Evolutionary conservation across 2,797 vertebrate genomes (phyloP).

Genomic region (Bradypodion ventrale): DNA sequence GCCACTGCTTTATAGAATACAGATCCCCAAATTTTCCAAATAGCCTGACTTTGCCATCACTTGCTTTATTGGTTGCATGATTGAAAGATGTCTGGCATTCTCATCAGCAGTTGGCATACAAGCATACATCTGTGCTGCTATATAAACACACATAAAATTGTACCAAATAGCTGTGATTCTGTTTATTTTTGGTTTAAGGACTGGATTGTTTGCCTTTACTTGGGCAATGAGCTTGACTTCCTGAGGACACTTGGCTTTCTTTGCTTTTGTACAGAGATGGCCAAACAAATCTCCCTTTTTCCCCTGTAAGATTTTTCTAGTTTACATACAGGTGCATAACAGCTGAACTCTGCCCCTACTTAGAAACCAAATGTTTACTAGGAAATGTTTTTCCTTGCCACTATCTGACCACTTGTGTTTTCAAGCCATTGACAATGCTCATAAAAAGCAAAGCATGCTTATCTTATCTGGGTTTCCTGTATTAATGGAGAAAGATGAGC

Average conservation of each 20-base stretch:
- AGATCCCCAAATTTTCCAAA: not conserved
- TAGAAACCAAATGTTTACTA: slow-evolving; percentile 34
- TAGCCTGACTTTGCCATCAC: not conserved
- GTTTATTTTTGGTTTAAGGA: not conserved
- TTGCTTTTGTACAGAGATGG: not conserved
- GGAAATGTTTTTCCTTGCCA: slow-evolving; percentile 39
- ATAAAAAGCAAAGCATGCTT: not conserved
- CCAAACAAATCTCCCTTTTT: not conserved
- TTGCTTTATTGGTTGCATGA: not conserved
- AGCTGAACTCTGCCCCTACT: slow-evolving; percentile 8
- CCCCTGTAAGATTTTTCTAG: not conserved
- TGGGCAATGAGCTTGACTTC: not conserved
- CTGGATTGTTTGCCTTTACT: not conserved
- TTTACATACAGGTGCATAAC: slow-evolving; percentile 30
- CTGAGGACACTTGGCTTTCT: not conserved
- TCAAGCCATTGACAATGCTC: slow-evolving; percentile 46
- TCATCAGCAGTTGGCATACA: not conserved
- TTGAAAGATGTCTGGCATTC: not conserved
- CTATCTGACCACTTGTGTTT: slow-evolving; percentile 35
- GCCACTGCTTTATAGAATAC: not conserved
- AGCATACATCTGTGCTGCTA: not conserved
- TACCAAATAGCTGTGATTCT: not conserved
- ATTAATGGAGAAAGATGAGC: slow-evolving; percentile 35
- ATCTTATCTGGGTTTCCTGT: slow-evolving; percentile 36
- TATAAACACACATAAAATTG: too few relatives aligned